Percentiles rank a stretch among this genome's conserved stretches.
These are phyloP conservation scores for Phyllotis vaccarum DNA, from an alignment of 2,797 vertebrate genomes.

Conservation along the genomic window DNA sequence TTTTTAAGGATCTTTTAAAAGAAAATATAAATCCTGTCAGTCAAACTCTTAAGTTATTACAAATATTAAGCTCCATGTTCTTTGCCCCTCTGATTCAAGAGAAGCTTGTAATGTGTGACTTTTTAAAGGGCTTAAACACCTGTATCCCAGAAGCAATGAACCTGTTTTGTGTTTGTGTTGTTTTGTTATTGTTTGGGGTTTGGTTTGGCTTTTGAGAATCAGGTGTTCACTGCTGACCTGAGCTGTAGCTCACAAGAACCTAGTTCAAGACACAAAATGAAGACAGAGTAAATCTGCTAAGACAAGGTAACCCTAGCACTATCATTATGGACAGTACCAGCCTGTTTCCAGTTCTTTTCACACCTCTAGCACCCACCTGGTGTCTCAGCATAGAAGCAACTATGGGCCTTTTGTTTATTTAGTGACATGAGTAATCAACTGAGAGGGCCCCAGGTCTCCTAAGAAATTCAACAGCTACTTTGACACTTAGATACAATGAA, in stretches of 20 bases:
- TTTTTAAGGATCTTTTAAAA: conserved; percentile 52
- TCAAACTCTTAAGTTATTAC: conserved; percentile 47
- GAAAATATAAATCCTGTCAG: conserved; percentile 26
- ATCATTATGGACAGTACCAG: not conserved
- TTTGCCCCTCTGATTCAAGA: conserved; percentile 48
- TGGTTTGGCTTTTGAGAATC: not conserved
- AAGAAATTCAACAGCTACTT: conserved; percentile 57
- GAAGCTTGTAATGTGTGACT: conserved; percentile 48
- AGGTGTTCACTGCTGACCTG: not conserved
- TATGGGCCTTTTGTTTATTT: not conserved
- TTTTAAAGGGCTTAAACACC: not conserved
- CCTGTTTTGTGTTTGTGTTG: not conserved
- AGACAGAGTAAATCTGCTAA: conserved; percentile 53
- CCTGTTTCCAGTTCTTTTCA: not conserved
- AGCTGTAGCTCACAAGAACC: not conserved
- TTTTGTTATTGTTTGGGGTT: not conserved
- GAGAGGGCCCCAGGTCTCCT: not conserved
- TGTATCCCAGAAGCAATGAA: not conserved
- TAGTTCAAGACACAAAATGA: not conserved
- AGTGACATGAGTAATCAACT: conserved; percentile 25
- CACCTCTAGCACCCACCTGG: not conserved
- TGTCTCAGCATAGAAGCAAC: not conserved
- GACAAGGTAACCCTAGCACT: conserved; percentile 41
- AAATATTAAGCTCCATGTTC: not conserved
- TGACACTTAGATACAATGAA: conserved; percentile 41